Base-by-base conservation (phyloP, 2,888 invertebrate species). In the Hetaerina titia region DNA sequence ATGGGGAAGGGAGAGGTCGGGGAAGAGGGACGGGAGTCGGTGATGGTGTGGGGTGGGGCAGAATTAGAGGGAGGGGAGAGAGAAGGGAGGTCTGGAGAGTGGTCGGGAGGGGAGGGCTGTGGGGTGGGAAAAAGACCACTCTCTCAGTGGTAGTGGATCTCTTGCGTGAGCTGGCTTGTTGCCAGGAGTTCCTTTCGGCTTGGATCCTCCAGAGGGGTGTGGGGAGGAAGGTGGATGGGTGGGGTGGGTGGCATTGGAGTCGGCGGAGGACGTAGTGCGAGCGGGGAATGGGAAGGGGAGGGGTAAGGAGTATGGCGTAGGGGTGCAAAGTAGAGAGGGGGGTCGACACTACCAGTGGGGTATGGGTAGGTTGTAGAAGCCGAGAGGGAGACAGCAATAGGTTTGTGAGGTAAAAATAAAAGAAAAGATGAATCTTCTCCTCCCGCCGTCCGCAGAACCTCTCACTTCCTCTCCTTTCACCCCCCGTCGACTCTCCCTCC, bases 131-230 rank as follows among this genome's bases (percentile, higher is more conserved):
- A 92, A 69, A 56, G 64, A 64, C 63, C 92, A 92, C 92, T 74
- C 92, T 74, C 92, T 56, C 92, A 69, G 92, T 74, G 92, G 56
- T 92, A 64, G 92, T 92, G 90, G 90, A 69, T 92, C 92, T 92
- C 64, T 92, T 69, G 92, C 92, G 92, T 92, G 92, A 92, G 92
- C 69, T 92, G 92, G 92, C 92, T 69, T 25, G 64, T 74, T 92
- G 92, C 92, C 92, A 92, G 56, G 56, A 92, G 92, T 92, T 69
- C 69, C 92, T 92, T 92, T 92, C 92, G 92, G 92, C 92, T 92
- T 74, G 90, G 90, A 64, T 90, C 90, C 92, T 64, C 90, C 69
- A 31, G 64, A 25, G 64, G 63, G 13, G 90, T 64, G 15, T 89
- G 89, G 58, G 25, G 89, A 19, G 89, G 89, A 9, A 57, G 4